Percentiles rank a stretch among this genome's conserved stretches.
These are phyloP conservation scores for Ctenoplectra terminalis DNA, from an alignment of 1,140 invertebrate species.

Conservation along the genomic window DNA sequence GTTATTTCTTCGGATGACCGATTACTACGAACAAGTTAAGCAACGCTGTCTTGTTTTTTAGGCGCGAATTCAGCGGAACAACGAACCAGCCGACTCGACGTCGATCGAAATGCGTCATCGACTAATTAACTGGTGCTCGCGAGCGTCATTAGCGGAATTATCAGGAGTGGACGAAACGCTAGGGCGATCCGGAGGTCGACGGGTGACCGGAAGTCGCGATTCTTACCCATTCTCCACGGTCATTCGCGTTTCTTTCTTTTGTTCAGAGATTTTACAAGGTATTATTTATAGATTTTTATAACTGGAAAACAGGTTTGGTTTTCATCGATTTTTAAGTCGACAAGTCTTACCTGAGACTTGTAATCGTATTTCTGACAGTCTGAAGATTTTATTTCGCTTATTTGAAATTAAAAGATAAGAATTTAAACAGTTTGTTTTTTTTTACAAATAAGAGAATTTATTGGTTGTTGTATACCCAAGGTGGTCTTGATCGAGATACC, in stretches of 20 bases:
- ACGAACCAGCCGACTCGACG: neutral
- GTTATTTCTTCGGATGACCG: no score
- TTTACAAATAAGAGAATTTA: no score
- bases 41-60: neutral
- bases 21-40: neutral
- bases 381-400: no score
- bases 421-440: no score
- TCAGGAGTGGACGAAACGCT: slow-evolving; percentile 38
- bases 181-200: slow-evolving; percentile 2
- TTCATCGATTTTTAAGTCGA: no score
- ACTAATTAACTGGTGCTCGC: slow-evolving; percentile 45
- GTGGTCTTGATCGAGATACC: no score
- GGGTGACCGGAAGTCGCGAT: neutral
- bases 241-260: neutral
- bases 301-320: no score
- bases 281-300: neutral
- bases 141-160: slow-evolving; percentile 48
- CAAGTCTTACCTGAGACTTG: no score
- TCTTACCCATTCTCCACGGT: neutral
- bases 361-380: no score
- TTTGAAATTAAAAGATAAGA: no score
- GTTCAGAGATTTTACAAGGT: neutral
- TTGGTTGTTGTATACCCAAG: no score
- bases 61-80: neutral
- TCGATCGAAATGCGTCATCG: slow-evolving; percentile 48